Percentiles rank a stretch among this genome's conserved stretches.
phyloP scores from a whole-genome alignment of 2,113 vertebrate genomes.

The Notarius lentiginosus region DNA sequence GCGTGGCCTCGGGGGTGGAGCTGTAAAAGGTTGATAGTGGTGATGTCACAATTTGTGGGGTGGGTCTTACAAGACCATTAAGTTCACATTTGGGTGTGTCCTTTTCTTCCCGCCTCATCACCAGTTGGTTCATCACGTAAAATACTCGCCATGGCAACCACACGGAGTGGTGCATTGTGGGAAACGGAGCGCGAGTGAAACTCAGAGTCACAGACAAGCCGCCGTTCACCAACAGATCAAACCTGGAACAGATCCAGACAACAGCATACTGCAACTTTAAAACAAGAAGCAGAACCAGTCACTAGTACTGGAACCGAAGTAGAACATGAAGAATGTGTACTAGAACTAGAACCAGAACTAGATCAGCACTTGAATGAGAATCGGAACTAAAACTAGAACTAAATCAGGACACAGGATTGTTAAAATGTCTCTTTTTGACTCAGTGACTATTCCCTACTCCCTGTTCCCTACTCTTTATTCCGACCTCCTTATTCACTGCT shows the following conservation, averaged over 20 bases:
- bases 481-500: no score
- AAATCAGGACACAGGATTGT: not conserved
- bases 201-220: slow-evolving; percentile 89
- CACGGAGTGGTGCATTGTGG: slow-evolving; percentile 86
- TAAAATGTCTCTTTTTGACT: not conserved
- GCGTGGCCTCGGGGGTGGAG: slow-evolving; percentile 89
- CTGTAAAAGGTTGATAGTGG: slow-evolving; percentile 93
- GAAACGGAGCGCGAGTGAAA: slow-evolving; percentile 90
- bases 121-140: slow-evolving; percentile 95
- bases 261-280: not conserved
- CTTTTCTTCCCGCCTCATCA: slow-evolving; percentile 95
- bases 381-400: not conserved
- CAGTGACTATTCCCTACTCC: not conserved
- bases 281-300: not conserved
- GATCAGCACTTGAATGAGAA: not conserved
- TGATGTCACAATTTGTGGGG: slow-evolving; percentile 86
- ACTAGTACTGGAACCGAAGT: not conserved
- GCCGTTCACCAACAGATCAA: slow-evolving; percentile 92
- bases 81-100: slow-evolving; percentile 94
- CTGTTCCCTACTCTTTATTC: not conserved
- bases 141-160: slow-evolving; percentile 98
- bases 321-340: not conserved
- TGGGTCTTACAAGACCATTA: slow-evolving; percentile 87
- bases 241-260: slow-evolving; percentile 72
- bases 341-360: not conserved